Base-by-base conservation (phyloP, 2,113 vertebrate species). In the Sylvietta virens region DNA sequence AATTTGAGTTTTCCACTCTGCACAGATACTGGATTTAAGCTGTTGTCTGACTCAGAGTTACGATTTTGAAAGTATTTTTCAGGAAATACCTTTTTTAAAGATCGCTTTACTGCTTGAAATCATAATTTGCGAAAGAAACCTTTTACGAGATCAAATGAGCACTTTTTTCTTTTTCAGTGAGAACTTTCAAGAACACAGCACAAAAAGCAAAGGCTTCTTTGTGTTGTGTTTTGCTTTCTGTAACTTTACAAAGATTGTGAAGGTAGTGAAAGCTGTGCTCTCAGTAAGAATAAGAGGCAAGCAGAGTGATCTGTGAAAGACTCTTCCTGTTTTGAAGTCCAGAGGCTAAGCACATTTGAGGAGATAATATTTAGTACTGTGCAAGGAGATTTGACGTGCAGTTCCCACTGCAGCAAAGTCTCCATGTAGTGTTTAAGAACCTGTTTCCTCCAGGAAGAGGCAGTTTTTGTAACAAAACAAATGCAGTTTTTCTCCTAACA, bases 1-100 rank as follows among this genome's bases (percentile, higher is more conserved):
- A 97, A 83, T 96, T 94, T 83, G 76, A 95, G 84, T 76, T 94
- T 96, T 94, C 86, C 79, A 92, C 81, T 96, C 76, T 86, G 37
- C 31, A 61, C 40, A 90, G 54, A 64, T 93, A 69, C 48, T 61
- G 69, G 39, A 67, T 95, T 94, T 91, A 90, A 96, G 73, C 58
- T 30, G 31, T 78, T 60, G 11, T 80, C 48, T 94, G 58, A 66
- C 20, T 84, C 83, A 58, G 50, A 95, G 57, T 94, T 77, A 92
- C 8, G n/a, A 64, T 88, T 74, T 94, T 91, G 86, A 85, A 93
- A 92, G 61, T 42, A 47, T 95, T 96, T 97, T 79, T 87, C 79
- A 83, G 85, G 81, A 94, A 95, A 70, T 71, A 50, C n/a, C 67
- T 94, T 61, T 86, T 81, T 92, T 42, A 93, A 90, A 94, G 74